Base-by-base conservation (phyloP, 2,888 invertebrate genomes). In the Cerastis rubricosa region DNA sequence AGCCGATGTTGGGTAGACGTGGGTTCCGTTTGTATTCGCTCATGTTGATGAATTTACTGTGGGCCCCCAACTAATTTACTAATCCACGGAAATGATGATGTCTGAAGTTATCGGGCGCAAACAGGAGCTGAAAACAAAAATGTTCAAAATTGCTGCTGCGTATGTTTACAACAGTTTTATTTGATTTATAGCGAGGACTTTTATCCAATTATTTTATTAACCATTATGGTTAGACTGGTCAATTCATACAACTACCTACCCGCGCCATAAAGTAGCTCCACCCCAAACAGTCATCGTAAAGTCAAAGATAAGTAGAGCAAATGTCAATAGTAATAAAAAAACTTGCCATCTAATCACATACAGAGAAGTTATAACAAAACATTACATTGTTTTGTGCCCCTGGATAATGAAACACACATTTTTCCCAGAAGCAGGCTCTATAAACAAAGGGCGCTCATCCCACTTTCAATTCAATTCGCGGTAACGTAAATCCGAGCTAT, bases 381-480 rank as follows among this genome's bases (percentile, higher is more conserved):
- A 69, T 61, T 45, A 59, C 63, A 74, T 74, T 84, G 69, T 80
- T 75, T 78, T 64, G 29, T 79, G 54, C 68, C 63, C 29, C 63
- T 66, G 75, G 71, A 75, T 85, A 83, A 81, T 78, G 72, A 82
- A 81, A 84, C 70, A 76, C 77, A 81, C 74, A 83, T 89, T 87
- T 84, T 84, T 84, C 80, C 81, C 86, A 79, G 83, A 89, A 90
- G 87, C 88, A 85, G 86, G 87, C 88, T 92, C 83, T 87, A 88
- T 90, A 91, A 93, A 92, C 91, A 91, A 92, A 90, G 89, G 88
- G 87, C 88, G 88, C 84, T 91, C 90, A 91, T 90, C 89, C 90
- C 88, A 89, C 89, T 90, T 92, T 91, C 91, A 91, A 93, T 93
- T 91, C 90, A 88, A 91, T 92, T 88, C 92, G 89, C 89, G 90